These are phyloP conservation scores for Galagoides demidoff DNA, from an alignment of 2,797 vertebrate genomes.

Conservation along the genomic window DNA sequence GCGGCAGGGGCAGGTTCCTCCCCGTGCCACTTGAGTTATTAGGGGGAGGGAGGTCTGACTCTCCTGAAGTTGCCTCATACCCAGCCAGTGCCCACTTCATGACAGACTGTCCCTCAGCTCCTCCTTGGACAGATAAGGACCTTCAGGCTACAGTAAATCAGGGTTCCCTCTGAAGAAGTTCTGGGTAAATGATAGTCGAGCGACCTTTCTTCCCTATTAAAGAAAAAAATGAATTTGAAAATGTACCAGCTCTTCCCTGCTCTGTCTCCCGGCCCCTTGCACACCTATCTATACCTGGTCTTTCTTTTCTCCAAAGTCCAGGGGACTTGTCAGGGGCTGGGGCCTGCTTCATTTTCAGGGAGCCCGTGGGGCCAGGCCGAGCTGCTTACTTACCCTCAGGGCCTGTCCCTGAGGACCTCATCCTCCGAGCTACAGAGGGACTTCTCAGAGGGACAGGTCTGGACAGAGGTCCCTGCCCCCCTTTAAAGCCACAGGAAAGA, in stretches of 20 bases:
- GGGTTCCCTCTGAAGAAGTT: not conserved
- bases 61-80: not conserved
- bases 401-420: not conserved
- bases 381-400: no score
- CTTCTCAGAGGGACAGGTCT: not conserved
- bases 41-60: fast-evolving
- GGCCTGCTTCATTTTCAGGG: not conserved
- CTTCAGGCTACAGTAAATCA: not conserved
- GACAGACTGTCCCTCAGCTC: not conserved
- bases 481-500: not conserved
- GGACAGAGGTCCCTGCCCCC: not conserved
- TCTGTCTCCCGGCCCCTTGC: not conserved
- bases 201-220: not conserved
- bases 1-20: fast-evolving
- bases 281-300: not conserved
- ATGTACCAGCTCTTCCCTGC: not conserved
- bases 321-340: fast-evolving
- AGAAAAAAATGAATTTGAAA: constrained; percentile 1
- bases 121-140: not conserved
- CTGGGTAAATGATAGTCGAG: not conserved
- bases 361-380: fast-evolving
- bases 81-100: fast-evolving
- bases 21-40: fast-evolving
- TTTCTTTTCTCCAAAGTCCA: not conserved
- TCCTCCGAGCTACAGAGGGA: fast-evolving